Conservation (phyloP, 2,888 invertebrate genomes). For the Thera britannica region DNA sequence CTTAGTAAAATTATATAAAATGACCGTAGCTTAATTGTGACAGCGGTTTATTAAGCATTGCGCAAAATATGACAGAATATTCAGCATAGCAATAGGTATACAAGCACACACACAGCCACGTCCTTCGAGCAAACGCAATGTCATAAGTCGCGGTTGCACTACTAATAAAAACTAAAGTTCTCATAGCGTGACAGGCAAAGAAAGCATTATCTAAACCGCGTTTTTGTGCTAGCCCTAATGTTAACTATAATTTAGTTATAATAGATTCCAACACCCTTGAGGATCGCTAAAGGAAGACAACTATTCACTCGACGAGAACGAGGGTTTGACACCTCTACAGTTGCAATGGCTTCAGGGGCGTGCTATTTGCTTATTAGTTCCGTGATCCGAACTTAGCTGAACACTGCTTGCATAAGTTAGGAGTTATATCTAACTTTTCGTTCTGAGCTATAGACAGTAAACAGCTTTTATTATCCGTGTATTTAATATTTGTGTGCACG, state of each 20-base stretch:
- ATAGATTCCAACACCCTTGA: neutral
- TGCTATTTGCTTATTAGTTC: conserved; percentile 63
- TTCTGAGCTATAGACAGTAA: conserved; percentile 22
- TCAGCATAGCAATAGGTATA: too few species aligned
- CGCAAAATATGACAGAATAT: too few species aligned
- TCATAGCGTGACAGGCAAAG: too few species aligned
- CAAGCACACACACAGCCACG: too few species aligned
- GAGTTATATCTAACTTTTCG: conserved; percentile 29
- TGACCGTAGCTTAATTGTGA: too few species aligned
- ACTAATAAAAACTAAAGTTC: too few species aligned
- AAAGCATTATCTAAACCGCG: neutral
- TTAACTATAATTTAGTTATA: neutral
- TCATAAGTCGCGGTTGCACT: too few species aligned
- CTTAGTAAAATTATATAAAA: too few species aligned
- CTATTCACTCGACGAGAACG: neutral
- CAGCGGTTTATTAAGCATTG: too few species aligned
- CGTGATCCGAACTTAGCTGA: conserved; percentile 48
- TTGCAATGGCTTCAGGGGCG: conserved; percentile 17
- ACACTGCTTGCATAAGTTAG: conserved; percentile 25
- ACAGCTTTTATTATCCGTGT: conserved; percentile 15
- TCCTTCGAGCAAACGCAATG: too few species aligned
- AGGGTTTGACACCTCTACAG: neutral
- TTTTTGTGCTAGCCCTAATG: neutral
- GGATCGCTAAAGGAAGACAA: neutral
- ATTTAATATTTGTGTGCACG: conserved; percentile 26